Evolutionary conservation across 2,797 vertebrate genomes (phyloP), one percentile per base, ranked within the genome.

Genomic region (Anas georgica): DNA sequence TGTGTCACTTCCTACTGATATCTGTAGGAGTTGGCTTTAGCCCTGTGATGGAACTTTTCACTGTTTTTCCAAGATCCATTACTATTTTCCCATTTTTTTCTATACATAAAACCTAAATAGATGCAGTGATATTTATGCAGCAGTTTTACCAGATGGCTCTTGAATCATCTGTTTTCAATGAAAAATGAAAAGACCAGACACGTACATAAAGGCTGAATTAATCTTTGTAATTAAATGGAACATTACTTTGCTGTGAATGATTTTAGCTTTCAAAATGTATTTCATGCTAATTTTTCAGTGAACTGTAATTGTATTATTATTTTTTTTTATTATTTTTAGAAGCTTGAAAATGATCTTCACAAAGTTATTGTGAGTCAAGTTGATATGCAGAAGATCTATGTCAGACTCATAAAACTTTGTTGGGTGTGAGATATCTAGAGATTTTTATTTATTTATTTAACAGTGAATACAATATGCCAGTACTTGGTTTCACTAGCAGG

Each of bases 211-310:
- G 91, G 93, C 86, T 94, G 94, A 97, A 97, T 98, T 98, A 97
- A 97, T 98, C 96, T 97, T 97, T 97, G 96, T 98, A 98, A 98
- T 98, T 97, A 97, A 98, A 98, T 97, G 91, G 94, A 97, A 96
- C 95, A 95, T 97, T 97, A 94, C 93, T 91, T 96, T 94, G 83
- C 91, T 20, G 31, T 98, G 96, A 98, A 97, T 94, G 68, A 97
- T 97, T 97, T 96, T 96, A 95, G 95, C 95, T 97, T 98, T 98
- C 97, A 97, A 95, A 95, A 85, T 88, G 58, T 93, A 97, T 97
- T 97, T 95, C 94, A 96, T 97, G 96, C 82, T 97, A 97, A 97
- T 98, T 98, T 97, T 97, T 97, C 96, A 97, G 94, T 93, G 89
- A 96, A 90, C 80, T 96, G 90, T 97, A 97, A 97, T 97, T 97